phyloP scores from a whole-genome alignment of 1,140 invertebrate genomes.

The Eumaeus atala region DNA sequence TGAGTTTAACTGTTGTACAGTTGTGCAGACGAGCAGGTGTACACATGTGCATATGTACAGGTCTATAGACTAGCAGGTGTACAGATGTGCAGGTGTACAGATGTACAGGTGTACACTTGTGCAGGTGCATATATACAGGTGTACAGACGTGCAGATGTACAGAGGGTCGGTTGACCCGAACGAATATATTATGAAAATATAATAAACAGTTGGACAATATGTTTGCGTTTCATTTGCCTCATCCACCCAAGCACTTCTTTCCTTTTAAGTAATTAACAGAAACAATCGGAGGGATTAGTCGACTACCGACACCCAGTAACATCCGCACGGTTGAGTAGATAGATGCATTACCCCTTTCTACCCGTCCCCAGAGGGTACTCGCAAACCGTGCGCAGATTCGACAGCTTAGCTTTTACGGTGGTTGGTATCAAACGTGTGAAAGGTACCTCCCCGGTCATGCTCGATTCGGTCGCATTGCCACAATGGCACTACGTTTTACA shows the following conservation, averaged over 20 bases:
- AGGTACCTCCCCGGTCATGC: no score
- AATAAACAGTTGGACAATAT: constrained; percentile 65
- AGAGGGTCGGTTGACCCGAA: constrained; percentile 19
- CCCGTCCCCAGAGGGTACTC: no score
- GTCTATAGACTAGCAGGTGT: constrained; percentile 29
- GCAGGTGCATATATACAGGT: constrained; percentile 3
- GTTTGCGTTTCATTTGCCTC: constrained; percentile 28
- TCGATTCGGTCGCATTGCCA: no score
- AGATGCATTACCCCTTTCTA: no score
- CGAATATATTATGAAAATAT: constrained; percentile 28
- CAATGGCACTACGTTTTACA: no score
- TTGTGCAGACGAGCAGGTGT: constrained; percentile 35
- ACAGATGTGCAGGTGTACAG: constrained; percentile 33
- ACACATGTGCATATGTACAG: constrained; percentile 17
- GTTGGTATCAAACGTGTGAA: no score
- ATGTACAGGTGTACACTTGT: constrained; percentile 17
- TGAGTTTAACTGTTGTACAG: constrained; percentile 18
- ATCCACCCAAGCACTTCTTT: not conserved
- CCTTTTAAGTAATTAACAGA: no score
- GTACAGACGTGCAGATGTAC: constrained; percentile 29
- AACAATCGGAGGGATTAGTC: no score
- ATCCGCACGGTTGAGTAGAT: no score
- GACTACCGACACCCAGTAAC: no score
- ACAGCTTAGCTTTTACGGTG: no score
- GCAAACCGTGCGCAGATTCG: no score